Evolutionary conservation across 2,113 vertebrate species (phyloP), one percentile per base, ranked within the genome.

Genomic region (Ictalurus punctatus): DNA sequence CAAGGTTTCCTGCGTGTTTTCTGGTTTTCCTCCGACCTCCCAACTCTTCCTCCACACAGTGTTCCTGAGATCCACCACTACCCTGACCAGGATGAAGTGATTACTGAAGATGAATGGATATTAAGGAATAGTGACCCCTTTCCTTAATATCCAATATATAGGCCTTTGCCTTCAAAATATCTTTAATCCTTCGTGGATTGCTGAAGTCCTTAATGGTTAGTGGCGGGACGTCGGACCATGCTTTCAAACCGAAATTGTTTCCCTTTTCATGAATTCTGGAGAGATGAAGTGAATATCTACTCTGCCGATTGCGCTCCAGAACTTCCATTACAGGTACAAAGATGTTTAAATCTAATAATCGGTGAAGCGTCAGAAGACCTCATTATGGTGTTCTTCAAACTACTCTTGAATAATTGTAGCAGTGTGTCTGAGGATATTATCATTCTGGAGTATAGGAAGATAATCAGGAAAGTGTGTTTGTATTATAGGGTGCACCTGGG

Each of bases 391-490:
- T 76, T 44, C 27, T 76, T 76, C 37, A 44, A 25, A 76, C 7
- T 25, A 25, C 44, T 54, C 44, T n/a, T 48, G 23, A 78, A 27
- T 12, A 78, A 27, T 44, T 48, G 21, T 3, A 40, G 6, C 71
- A 40, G 71, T 40, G 12, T 23, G 73, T 3, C 17, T 54, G 76
- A 52, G 44, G 12, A 54, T 16, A n/a, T n/a, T 79, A 54, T 54
- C 23, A 14, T 79, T n/a, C 23, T 79, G 44, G 74, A 52, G 14
- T 13, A 48, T 52, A 52, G 23, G 23, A 48, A 52, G 44, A 79
- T 54, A 79, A 79, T 79, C 23, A 54, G 44, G 44, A 79, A 52
- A 78, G 27, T n/a, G 48, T 79, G 44, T 79, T 52, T 79, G 76
- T 13, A 3, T 79, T 54, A 54, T n/a, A n/a, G 25, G 1, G 4